phyloP scores from a whole-genome alignment of 1,140 invertebrate genomes.

The Xylocopa sonorina region DNA sequence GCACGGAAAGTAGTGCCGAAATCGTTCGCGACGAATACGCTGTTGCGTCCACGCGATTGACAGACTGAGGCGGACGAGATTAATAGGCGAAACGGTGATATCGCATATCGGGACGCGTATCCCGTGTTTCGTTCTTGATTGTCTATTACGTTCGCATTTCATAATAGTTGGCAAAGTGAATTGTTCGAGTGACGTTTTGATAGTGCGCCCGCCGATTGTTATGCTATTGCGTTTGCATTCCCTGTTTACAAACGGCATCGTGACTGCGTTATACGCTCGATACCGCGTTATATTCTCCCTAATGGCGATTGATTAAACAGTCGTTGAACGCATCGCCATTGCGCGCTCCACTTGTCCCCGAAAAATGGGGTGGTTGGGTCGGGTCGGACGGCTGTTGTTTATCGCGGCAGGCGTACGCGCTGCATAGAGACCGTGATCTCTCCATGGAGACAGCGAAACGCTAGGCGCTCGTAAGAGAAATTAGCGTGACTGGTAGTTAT shows the following conservation, averaged over 20 bases:
- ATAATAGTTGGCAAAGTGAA: too few relatives aligned
- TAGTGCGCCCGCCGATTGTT: constrained; percentile 10
- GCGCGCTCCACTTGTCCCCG: background rate
- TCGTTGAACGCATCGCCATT: background rate
- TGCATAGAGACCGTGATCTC: background rate
- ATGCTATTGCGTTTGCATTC: constrained; percentile 14
- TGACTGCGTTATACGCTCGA: background rate
- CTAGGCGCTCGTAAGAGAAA: background rate
- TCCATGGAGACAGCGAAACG: too few relatives aligned
- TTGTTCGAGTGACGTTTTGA: background rate
- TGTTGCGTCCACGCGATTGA: background rate
- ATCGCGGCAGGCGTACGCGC: too few relatives aligned
- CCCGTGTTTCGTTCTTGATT: too few relatives aligned
- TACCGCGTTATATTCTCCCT: background rate
- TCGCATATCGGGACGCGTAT: too few relatives aligned
- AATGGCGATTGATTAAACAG: constrained; percentile 13
- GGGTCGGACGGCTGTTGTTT: background rate
- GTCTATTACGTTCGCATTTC: too few relatives aligned
- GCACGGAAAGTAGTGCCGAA: background rate
- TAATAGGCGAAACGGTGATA: too few relatives aligned
- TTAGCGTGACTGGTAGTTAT: constrained; percentile 44
- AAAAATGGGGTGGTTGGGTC: too few relatives aligned
- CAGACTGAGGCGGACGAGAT: background rate
- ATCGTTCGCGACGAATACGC: background rate
- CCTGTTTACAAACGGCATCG: background rate